Evolutionary conservation across 2,113 vertebrate genomes (phyloP).

Genomic region (Ursus arctos): DNA sequence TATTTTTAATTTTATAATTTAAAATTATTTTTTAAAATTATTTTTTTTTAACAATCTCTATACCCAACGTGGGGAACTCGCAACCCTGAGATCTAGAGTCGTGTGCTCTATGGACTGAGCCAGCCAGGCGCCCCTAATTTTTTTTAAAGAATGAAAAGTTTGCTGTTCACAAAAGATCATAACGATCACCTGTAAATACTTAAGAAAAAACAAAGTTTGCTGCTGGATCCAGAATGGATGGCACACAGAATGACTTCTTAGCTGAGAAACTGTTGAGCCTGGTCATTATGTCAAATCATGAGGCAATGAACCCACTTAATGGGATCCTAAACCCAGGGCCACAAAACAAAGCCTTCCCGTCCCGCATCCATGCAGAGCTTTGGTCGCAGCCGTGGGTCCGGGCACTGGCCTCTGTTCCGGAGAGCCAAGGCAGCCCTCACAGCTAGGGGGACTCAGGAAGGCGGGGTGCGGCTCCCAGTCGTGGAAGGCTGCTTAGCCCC

Average conservation of each 20-base stretch:
- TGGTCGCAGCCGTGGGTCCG: accelerated
- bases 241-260: accelerated
- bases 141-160: background rate
- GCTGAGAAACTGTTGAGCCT: background rate
- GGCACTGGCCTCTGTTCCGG: accelerated
- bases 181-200: background rate
- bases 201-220: background rate
- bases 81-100: background rate
- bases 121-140: background rate
- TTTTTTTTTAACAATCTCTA: background rate
- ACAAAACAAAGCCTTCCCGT: background rate
- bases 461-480: accelerated
- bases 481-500: background rate
- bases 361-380: background rate
- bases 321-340: background rate
- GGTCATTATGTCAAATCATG: accelerated
- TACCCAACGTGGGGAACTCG: background rate
- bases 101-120: background rate
- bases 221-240: background rate
- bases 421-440: accelerated
- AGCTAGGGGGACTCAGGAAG: background rate
- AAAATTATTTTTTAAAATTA: background rate
- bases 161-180: background rate
- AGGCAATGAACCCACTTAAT: background rate
- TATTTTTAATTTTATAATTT: background rate